A percentile compares a stretch with the other conserved stretches of the same genome.
phyloP scores from a whole-genome alignment of 1,140 invertebrate species.

The Steinernema khuongi region DNA sequence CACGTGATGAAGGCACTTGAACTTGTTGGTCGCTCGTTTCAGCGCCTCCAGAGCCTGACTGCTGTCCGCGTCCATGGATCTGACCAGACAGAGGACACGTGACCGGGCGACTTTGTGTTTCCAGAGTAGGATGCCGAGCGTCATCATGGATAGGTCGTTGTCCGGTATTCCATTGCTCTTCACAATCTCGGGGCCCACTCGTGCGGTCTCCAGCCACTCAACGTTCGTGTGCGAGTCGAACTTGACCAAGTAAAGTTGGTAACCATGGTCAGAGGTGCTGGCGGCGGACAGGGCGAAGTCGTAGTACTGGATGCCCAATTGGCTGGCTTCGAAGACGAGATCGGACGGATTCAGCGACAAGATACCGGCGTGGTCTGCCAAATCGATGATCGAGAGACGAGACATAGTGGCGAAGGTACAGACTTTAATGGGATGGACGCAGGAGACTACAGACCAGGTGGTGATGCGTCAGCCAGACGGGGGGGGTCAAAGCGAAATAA shows the following conservation, averaged over 20 bases:
- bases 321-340: constrained; percentile 45
- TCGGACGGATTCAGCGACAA: constrained; percentile 46
- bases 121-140: constrained; percentile 49
- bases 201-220: constrained; percentile 46
- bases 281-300: constrained; percentile 45
- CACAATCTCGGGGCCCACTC: constrained; percentile 27
- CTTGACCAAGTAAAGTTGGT: constrained; percentile 45
- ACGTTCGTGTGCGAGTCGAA: constrained; percentile 48
- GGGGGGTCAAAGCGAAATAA: not conserved
- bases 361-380: constrained; percentile 45
- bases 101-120: constrained; percentile 38
- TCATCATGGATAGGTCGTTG: constrained; percentile 47
- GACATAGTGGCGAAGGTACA: constrained; percentile 10
- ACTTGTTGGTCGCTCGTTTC: constrained; percentile 47
- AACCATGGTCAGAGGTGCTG: constrained; percentile 16
- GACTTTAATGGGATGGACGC: not conserved
- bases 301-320: constrained; percentile 45
- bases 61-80: constrained; percentile 31
- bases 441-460: not conserved
- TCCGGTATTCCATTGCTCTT: constrained; percentile 42
- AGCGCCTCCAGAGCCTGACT: constrained; percentile 40
- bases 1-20: constrained; percentile 50
- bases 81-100: constrained; percentile 45
- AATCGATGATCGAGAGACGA: constrained; percentile 44
- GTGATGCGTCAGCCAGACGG: not conserved